Conservation (phyloP, 2,113 vertebrate genomes). For the Labeo catla region DNA sequence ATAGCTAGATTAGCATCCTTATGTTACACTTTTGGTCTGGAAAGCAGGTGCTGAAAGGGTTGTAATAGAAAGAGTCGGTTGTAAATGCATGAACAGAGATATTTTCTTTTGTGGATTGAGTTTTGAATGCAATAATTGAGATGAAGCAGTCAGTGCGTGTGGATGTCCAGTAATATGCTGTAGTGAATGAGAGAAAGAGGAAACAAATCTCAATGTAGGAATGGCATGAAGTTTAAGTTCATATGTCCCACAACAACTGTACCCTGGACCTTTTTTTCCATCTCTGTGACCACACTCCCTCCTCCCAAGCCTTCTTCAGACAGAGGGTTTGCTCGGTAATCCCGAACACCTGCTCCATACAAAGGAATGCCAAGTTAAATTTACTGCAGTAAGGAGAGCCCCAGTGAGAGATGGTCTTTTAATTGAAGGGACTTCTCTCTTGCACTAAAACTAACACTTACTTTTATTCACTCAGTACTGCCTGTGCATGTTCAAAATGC, state of each 20-base stretch:
- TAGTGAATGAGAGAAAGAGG: constrained; percentile 4
- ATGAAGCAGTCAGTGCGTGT: neutral
- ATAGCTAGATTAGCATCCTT: constrained; percentile 51
- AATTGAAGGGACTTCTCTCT: constrained; percentile 61
- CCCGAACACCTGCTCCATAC: constrained; percentile 73
- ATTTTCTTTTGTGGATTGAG: neutral
- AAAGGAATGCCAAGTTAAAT: constrained; percentile 74
- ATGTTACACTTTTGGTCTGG: constrained; percentile 37
- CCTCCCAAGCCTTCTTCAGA: constrained; percentile 34
- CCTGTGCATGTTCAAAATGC: neutral
- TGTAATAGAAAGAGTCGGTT: neutral
- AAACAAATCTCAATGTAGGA: constrained; percentile 32
- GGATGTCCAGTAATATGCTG: neutral
- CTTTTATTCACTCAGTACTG: constrained; percentile 5
- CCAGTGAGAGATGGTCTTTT: constrained; percentile 65
- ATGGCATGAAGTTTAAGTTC: constrained; percentile 63
- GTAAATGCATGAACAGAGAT: neutral
- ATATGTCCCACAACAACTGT: constrained; percentile 63
- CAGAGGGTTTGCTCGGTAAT: constrained; percentile 58
- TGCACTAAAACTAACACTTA: constrained; percentile 30
- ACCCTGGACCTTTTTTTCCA: constrained; percentile 46
- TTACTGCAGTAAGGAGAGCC: constrained; percentile 67
- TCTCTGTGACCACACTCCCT: constrained; percentile 12
- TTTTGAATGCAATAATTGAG: neutral
- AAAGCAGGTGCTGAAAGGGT: constrained; percentile 51